These are phyloP conservation scores for Thereva nobilitata DNA, from an alignment of 2,888 invertebrate genomes.

Conservation along the genomic window DNA sequence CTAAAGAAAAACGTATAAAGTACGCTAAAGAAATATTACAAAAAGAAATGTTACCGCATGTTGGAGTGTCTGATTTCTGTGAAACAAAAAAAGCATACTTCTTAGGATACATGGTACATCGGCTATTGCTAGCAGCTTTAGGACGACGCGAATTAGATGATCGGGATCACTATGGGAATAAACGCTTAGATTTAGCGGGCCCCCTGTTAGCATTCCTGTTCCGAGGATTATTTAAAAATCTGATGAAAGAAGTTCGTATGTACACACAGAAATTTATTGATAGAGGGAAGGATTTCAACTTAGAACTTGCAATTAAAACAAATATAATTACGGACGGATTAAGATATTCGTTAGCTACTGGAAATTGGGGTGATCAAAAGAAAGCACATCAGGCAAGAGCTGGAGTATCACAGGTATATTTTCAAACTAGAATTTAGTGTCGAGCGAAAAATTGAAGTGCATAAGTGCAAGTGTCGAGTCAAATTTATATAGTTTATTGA, in stretches of 20 bases:
- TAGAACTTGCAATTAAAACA: constrained; percentile 88
- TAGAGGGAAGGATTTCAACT: constrained; percentile 96
- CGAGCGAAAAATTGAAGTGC: too few species aligned
- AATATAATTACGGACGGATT: constrained; percentile 98
- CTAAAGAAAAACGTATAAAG: constrained; percentile 98
- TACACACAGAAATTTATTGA: constrained; percentile 99
- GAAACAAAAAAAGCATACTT: constrained; percentile 99
- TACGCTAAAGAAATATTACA: constrained; percentile 99
- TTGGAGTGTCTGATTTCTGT: constrained; percentile 98
- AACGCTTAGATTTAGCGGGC: constrained; percentile 95
- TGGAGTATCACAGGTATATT: constrained; percentile 51
- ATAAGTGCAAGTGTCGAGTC: too few species aligned
- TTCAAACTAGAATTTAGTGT: too few species aligned
- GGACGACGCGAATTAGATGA: constrained; percentile 98
- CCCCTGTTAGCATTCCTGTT: constrained; percentile 96
- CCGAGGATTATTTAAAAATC: constrained; percentile 92
- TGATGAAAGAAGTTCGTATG: constrained; percentile 96
- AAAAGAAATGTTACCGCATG: constrained; percentile 99
- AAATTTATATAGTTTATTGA: too few species aligned
- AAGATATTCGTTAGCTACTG: constrained; percentile 96
- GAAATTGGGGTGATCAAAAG: constrained; percentile 99
- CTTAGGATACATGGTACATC: constrained; percentile 98
- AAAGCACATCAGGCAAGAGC: constrained; percentile 91
- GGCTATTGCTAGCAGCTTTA: constrained; percentile 88
- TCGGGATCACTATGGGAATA: constrained; percentile 99